Evolutionary conservation across 2,888 invertebrate species (phyloP).

Genomic region (Eilema griseolum): DNA sequence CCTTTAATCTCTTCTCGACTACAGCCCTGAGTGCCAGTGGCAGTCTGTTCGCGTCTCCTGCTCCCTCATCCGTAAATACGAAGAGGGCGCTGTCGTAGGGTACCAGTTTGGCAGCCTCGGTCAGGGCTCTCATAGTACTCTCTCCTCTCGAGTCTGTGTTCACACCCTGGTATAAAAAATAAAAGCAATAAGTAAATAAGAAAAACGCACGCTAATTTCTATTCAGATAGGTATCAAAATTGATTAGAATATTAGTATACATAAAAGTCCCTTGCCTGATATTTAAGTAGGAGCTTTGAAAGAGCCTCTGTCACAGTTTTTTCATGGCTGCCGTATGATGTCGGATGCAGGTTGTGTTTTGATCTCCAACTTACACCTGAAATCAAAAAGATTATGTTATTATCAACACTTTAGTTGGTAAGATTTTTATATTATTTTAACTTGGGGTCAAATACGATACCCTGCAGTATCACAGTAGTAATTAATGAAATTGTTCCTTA

Average conservation of each 20-base stretch:
- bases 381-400: conserved; percentile 17
- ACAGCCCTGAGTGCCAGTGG: conserved; percentile 75
- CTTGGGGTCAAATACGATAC: not conserved
- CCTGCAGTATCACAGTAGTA: conserved; percentile 3
- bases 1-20: conserved; percentile 79
- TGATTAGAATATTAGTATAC: not conserved
- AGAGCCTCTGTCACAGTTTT: conserved; percentile 72
- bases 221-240: not conserved
- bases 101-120: conserved; percentile 87
- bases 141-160: conserved; percentile 74
- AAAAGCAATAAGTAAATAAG: not conserved
- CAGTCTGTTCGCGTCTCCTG: conserved; percentile 79
- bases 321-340: conserved; percentile 57
- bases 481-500: not conserved
- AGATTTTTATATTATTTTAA: not conserved
- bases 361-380: conserved; percentile 83
- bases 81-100: conserved; percentile 89
- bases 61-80: conserved; percentile 86
- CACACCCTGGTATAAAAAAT: conserved; percentile 63
- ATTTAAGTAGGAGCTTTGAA: conserved; percentile 75
- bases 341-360: conserved; percentile 71
- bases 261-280: conserved; percentile 64
- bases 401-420: not conserved
- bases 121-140: conserved; percentile 87
- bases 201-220: not conserved